Evolutionary conservation across 2,113 vertebrate genomes (phyloP), one percentile per base, ranked within the genome.

Genomic region (Hipposideros armiger): DNA sequence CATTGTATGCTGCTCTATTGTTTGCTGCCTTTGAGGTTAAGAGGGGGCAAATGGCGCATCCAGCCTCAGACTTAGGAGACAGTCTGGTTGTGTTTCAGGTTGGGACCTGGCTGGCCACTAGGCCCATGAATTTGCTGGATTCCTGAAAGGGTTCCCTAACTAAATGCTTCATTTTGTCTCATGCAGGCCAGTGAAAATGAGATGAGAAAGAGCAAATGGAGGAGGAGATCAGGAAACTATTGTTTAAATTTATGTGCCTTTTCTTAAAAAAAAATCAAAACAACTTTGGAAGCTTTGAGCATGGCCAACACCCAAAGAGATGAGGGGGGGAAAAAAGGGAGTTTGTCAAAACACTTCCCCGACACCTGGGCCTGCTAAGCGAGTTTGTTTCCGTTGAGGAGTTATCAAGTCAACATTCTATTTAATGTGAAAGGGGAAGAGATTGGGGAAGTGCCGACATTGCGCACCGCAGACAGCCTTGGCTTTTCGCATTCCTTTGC

Each of bases 151-250:
- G 28, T 66, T 84, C 56, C 42, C 7, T 72, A 45, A 56, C 56
- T 58, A 47, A 83, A 36, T n/a, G n/a, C n/a, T 96, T 80, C 47
- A 14, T 66, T 92, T 74, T 73, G 67, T 69, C 50, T 82, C 87
- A 17, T 0, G 1, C 20, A 17, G 20, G 40, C 26, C 19, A 64
- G 24, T 66, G 36, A 86, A 95, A 85, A 74, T 60, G 67, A 69
- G 17, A 24, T 69, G n/a, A 91, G 50, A 52, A 89, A 64, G 45
- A 69, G 24, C 26, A 66, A 87, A 94, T 62, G 52, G 45, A 90
- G 50, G 19, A 56, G 47, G 20, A 45, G 30, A 47, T 54, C 42
- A 32, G 40, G 42, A 78, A 90, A 73, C 45, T 73, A 24, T 74
- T 97, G 28, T 73, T 89, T 22, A 87, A 16, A 56, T 62, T 7